phyloP scores from a whole-genome alignment of 2,888 invertebrate species.

The Sphaerophoria taeniata region DNA sequence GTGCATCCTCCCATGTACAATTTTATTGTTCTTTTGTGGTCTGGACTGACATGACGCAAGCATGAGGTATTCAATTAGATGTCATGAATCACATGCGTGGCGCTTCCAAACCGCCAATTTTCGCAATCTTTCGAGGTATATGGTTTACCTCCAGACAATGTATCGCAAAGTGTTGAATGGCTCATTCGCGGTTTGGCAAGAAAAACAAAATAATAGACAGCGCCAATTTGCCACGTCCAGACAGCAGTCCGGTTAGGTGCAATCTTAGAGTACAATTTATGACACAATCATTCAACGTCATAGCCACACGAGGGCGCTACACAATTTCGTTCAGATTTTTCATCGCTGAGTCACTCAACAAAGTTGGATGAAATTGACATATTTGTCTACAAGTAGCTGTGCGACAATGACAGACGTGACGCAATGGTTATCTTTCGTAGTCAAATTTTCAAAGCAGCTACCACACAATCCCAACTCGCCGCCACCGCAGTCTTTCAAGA shows the following conservation, averaged over 20 bases:
- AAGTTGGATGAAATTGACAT: slow-evolving; percentile 44
- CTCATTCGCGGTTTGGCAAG: slow-evolving; percentile 56
- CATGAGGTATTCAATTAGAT: slow-evolving; percentile 68
- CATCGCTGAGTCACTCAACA: slow-evolving; percentile 48
- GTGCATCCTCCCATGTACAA: slow-evolving; percentile 46
- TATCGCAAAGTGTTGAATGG: slow-evolving; percentile 61
- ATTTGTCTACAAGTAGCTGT: slow-evolving; percentile 66
- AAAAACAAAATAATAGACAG: not conserved
- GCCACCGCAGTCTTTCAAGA: not conserved
- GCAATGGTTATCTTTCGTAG: slow-evolving; percentile 61
- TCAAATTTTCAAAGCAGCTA: slow-evolving; percentile 64
- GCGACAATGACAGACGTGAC: not conserved
- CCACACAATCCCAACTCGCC: slow-evolving; percentile 24
- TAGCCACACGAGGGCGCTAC: not conserved
- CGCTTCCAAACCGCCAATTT: slow-evolving; percentile 66
- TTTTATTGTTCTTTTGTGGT: slow-evolving; percentile 40
- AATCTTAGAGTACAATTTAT: slow-evolving; percentile 51
- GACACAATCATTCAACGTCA: slow-evolving; percentile 48
- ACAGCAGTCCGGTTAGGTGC: slow-evolving; percentile 40
- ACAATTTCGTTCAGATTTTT: slow-evolving; percentile 45
- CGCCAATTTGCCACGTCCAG: not conserved
- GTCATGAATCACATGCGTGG: slow-evolving; percentile 71
- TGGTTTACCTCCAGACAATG: not conserved
- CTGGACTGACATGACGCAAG: slow-evolving; percentile 11
- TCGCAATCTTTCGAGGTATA: slow-evolving; percentile 43